These are phyloP conservation scores for Halcyon leucocephala DNA, from an alignment of 2,797 vertebrate species.

Conservation along the genomic window DNA sequence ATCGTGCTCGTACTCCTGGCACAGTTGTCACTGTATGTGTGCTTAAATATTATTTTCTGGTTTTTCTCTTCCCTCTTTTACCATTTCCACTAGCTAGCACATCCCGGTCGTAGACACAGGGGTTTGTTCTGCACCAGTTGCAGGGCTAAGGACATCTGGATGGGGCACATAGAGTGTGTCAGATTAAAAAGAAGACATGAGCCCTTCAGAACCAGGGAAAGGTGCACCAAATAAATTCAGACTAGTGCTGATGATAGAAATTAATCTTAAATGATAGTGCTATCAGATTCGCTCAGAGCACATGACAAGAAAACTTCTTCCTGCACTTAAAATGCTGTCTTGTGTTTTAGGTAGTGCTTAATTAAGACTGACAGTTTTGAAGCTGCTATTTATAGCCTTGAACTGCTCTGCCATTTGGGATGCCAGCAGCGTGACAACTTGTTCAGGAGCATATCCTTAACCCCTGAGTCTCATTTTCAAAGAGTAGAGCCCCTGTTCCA, in stretches of 20 bases:
- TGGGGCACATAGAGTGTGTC: neutral
- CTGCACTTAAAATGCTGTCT: conserved; percentile 41
- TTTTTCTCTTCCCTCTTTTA: neutral
- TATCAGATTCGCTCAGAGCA: conserved; percentile 23
- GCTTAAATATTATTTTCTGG: neutral
- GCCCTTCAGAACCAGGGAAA: neutral
- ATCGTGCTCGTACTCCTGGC: rapidly evolving
- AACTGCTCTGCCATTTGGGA: neutral
- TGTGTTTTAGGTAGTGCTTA: conserved; percentile 52
- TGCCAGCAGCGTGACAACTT: neutral
- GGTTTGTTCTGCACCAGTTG: neutral
- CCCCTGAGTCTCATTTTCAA: neutral
- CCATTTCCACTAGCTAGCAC: neutral
- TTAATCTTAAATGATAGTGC: conserved; percentile 1
- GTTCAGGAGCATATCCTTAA: neutral
- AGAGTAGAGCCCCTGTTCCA: neutral
- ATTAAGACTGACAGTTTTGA: conserved; percentile 54
- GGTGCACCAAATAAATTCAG: neutral
- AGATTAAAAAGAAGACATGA: neutral
- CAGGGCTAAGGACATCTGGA: neutral
- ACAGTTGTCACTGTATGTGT: neutral
- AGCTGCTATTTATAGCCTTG: conserved; percentile 45
- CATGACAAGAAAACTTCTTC: conserved; percentile 31
- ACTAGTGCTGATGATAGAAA: neutral
- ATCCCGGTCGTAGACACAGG: neutral